Base-by-base conservation (phyloP, 2,113 vertebrate species). In the Tretioscincus oriximinensis region DNA sequence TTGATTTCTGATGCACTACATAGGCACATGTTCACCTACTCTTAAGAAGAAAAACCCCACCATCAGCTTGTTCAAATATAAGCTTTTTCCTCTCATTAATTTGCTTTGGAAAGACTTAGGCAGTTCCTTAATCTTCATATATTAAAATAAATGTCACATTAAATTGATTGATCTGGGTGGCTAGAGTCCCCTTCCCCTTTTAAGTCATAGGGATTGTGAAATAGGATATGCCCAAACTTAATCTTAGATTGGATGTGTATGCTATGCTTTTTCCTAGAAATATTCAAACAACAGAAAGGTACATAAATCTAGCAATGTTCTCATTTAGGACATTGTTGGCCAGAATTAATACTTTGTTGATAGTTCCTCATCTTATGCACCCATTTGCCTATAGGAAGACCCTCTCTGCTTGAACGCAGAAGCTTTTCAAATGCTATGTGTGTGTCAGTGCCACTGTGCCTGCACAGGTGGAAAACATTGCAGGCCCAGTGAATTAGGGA, bases 351-450 rank as follows among this genome's bases (percentile, higher is more conserved):
- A 71, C 67, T 29, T 54, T 8, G 5, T 29, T 28, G 24, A 10
- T 58, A 45, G 28, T 67, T n/a, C 31, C 64, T 67, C 47, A 58
- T 81, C 73, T 65, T 51, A 2, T 66, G 26, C 35, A 72, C n/a
- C 10, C 14, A 6, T 72, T 9, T 80, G 60, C 58, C 54, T 35
- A 8, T 54, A 35, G 1, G 1, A 1, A 26, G 16, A 8, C 14
- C 41, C 45, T 18, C 2, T 58, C 24, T 28, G 21, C 22, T 81
- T 51, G 61, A 65, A n/a, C 31, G 54, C 78, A 47, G 10, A 11
- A 0, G 35, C 35, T 41, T 41, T 41, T 1, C 20, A 3, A 4
- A 45, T 51, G 20, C 9, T 21, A 8, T 58, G 8, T 4, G 21
- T 12, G 20, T 58, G 11, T 14, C n/a, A 16, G 31, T n/a, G 28